Base-by-base conservation (phyloP, 2,797 vertebrate genomes). In the Sebastolobus alascanus region DNA sequence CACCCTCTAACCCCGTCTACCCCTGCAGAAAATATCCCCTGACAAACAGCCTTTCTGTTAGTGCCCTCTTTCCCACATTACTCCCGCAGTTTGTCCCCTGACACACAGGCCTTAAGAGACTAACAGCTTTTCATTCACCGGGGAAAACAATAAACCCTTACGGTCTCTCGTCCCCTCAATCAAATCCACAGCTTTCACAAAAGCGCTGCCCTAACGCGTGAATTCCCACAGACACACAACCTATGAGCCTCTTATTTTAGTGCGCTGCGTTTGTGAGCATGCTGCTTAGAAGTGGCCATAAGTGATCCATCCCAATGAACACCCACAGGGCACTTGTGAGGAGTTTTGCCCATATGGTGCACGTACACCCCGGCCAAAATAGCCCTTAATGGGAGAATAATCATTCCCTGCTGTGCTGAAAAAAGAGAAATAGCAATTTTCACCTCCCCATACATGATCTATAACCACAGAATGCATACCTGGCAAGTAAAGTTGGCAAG, bases 11-110 rank as follows among this genome's bases (percentile, higher is more conserved):
- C 88, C 85, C 83, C 1, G 29, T 89, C 79, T 86, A 66, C 72
- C 71, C 88, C 46, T 25, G 55, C 88, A 79, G 78, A 89, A 90
- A 85, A 87, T 73, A 87, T 52, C 71, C 85, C 66, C 73, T 82
- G 75, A 93, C 82, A 92, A 92, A 93, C 83, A 87, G 82, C 82
- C 86, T 79, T 83, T 92, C 85, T 90, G 80, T 58, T 73, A 84
- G 77, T 83, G 73, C 85, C 88, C 84, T 84, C 68, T 93, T 94
- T 94, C 95, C 93, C 95, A 95, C 93, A 93, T 95, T 91, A 93
- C 74, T 93, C 89, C 90, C 88, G 88, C 88, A 79, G 85, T 84
- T 84, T 84, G 82, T 84, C 88, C 79, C 84, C 81, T 74, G 80
- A 92, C 90, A 93, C 82, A 86, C 73, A 75, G 82, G 77, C 77